Evolutionary conservation across 2,113 vertebrate genomes (phyloP).

Genomic region (Carassius carassius): DNA sequence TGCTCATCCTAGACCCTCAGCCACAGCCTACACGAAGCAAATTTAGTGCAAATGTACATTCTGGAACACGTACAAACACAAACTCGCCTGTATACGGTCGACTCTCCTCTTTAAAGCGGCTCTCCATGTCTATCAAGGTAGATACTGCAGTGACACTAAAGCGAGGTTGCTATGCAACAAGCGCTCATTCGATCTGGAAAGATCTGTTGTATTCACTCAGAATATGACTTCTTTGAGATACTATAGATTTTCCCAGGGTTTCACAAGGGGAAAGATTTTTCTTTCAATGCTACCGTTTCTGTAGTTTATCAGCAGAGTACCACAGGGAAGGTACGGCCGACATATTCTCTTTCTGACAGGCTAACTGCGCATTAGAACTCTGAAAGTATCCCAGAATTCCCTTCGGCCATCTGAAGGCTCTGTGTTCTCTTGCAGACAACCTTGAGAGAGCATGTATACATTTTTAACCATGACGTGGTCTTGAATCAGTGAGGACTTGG

Average conservation of each 20-base stretch:
- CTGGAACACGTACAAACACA: constrained; percentile 8
- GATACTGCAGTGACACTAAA: constrained; percentile 53
- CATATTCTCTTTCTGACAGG: neutral
- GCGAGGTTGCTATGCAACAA: constrained; percentile 75
- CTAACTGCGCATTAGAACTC: neutral
- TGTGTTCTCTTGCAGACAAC: neutral
- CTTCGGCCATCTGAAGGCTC: neutral
- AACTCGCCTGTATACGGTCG: neutral
- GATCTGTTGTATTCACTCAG: constrained; percentile 3
- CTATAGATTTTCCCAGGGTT: constrained; percentile 27
- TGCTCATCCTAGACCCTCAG: neutral
- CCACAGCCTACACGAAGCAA: neutral
- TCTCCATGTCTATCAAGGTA: constrained; percentile 35
- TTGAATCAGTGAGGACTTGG: neutral
- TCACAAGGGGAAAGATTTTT: neutral
- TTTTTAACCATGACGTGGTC: neutral
- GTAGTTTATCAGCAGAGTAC: neutral
- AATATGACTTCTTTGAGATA: constrained; percentile 41
- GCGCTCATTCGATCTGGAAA: constrained; percentile 7
- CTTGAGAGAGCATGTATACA: neutral
- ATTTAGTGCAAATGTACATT: neutral
- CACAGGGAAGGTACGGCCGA: neutral
- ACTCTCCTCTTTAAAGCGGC: constrained; percentile 1
- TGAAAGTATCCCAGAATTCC: neutral
- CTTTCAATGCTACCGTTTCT: constrained; percentile 23